Percentiles rank a stretch among this genome's conserved stretches.
These are phyloP conservation scores for Tupiocoris notatus DNA, from an alignment of 2,888 invertebrate genomes.

Conservation along the genomic window DNA sequence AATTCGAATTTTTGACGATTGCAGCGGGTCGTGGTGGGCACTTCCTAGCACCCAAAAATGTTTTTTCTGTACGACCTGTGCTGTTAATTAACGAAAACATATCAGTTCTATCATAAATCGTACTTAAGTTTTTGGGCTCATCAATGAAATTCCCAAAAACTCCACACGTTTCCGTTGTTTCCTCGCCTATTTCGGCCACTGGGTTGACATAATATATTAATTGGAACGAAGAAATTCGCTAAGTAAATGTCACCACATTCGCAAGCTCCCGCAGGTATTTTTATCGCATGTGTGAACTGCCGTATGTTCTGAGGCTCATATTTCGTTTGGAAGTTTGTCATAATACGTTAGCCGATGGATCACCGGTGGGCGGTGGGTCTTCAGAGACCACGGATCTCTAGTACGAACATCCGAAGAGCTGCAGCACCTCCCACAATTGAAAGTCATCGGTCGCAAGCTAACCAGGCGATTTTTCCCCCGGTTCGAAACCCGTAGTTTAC, in stretches of 20 bases:
- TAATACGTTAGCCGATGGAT: background rate
- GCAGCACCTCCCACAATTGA: background rate
- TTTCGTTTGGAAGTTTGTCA: background rate
- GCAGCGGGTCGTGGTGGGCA: too few relatives aligned
- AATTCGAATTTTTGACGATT: too few relatives aligned
- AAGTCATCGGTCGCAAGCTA: background rate
- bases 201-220: too few relatives aligned
- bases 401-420: too few relatives aligned
- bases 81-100: too few relatives aligned
- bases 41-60: too few relatives aligned
- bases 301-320: background rate
- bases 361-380: background rate
- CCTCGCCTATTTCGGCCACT: too few relatives aligned
- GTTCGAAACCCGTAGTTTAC: slow-evolving; percentile 39
- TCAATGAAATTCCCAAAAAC: too few relatives aligned
- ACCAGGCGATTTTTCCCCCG: slow-evolving; percentile 15
- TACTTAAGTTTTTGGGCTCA: too few relatives aligned
- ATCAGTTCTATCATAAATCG: too few relatives aligned
- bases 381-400: background rate
- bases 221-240: background rate
- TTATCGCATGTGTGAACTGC: background rate
- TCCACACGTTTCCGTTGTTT: too few relatives aligned
- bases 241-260: background rate
- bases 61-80: too few relatives aligned
- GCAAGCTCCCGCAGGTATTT: background rate